Base-by-base conservation (phyloP, 2,888 invertebrate genomes). In the Drosophila prolongata region DNA sequence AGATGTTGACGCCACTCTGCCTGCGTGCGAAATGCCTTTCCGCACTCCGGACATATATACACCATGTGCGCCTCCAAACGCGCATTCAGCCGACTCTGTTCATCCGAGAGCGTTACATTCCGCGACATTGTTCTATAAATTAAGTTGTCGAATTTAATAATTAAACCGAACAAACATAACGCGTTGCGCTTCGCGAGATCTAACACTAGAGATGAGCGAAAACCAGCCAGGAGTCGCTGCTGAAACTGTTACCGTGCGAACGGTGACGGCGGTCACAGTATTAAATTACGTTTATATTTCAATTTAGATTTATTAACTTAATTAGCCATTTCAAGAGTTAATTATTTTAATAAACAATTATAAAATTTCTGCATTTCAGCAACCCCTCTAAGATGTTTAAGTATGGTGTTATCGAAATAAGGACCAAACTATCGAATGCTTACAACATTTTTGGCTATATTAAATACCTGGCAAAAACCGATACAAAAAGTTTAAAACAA, bases 31-130 rank as follows among this genome's bases (percentile, higher is more conserved):
- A 87, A 87, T 4, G 84, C 89, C 43, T 76, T 81, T 1, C 91
- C 90, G 24, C 90, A 90, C 57, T 90, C 90, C 0, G 91, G 90
- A 16, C 90, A 91, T 35, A 91, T 82, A 35, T 90, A 90, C 0
- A 78, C 77, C 82, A 91, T 86, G 40, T 90, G 90, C n/a, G 81
- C 77, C 54, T 90, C 91, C 34, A 91, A 55, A 0, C 81, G 87
- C 1, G 76, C 74, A 71, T 87, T 89, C 1, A 82, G 19, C 11
- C 74, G 72, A 38, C 74, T 78, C 38, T 87, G 81, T 37, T 86
- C 86, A 16, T 87, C 82, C 6, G 76, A 64, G 2, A 84, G 47
- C 16, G 70, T 58, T 9, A 57, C 50, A 8, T 57, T 74, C 52
- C 76, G 66, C 0, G 81, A 69, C 89, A 85, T 89, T 54, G 19